Percentiles rank a stretch among this genome's conserved stretches.
phyloP scores from a whole-genome alignment of 2,797 vertebrate genomes.

The Enteromius fasciolatus region DNA sequence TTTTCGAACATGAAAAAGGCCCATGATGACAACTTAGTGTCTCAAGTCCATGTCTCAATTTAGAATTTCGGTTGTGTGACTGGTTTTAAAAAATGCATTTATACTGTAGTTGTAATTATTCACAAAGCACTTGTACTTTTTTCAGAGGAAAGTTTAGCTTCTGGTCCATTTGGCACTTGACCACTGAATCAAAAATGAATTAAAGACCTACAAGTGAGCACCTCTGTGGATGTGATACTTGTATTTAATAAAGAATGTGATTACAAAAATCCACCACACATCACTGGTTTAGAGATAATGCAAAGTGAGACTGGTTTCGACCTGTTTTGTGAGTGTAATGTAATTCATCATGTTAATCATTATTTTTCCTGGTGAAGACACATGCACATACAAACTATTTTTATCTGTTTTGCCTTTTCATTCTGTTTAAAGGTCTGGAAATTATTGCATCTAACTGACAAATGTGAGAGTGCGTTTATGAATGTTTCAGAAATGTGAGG shows the following conservation, averaged over 20 bases:
- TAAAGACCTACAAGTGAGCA: neutral
- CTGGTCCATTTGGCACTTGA: neutral
- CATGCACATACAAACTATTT: neutral
- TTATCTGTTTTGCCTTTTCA: neutral
- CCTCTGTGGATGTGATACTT: neutral
- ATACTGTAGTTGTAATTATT: neutral
- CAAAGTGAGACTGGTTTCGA: neutral
- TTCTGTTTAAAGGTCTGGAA: neutral
- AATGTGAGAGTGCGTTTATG: neutral
- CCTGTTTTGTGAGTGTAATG: neutral
- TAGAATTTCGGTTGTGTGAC: neutral
- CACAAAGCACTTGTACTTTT: neutral
- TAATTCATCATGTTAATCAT: neutral
- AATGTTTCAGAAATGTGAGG: constrained; percentile 26
- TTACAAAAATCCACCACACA: neutral
- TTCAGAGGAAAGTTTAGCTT: neutral
- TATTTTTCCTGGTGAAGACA: neutral
- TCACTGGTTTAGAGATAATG: neutral
- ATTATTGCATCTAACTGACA: neutral
- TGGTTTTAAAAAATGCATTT: neutral
- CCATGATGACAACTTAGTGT: neutral
- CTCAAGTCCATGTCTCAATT: neutral
- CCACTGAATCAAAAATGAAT: neutral
- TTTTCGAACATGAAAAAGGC: too few species aligned
- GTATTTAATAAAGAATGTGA: neutral